Evolutionary conservation across 2,888 invertebrate species (phyloP), one percentile per base, ranked within the genome.

Genomic region (Lochmaea crataegi): DNA sequence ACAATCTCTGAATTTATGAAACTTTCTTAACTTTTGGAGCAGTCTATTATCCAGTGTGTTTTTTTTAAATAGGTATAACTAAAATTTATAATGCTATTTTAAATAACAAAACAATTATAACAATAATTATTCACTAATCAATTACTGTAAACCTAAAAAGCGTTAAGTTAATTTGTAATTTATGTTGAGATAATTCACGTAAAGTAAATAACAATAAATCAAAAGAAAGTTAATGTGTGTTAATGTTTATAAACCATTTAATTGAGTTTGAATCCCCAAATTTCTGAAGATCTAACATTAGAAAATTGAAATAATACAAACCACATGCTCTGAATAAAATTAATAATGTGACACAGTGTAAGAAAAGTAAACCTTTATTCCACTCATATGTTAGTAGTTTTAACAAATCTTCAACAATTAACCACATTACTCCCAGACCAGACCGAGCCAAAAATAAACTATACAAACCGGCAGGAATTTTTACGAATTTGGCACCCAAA

Each of bases 331-430:
- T 9, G 18, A 53, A 16, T 53, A 53, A 14, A 66, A 45, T 45
- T 9, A 63, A 41, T 41, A 16, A 41, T 16, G 42, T 48, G 48
- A 48, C 42, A n/a, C n/a, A 63, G 16, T n/a, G 12, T 45, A 48
- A 65, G 51, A 16, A 51, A 51, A 65, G n/a, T 67, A 58, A 67
- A 58, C 58, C 42, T 67, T 48, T 53, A 69, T 69, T 63, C 16
- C 53, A 51, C 63, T 63, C 67, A 56, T 69, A 12, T 61, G 63
- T 69, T 69, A 53, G 61, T 60, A 63, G 53, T 64, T n/a, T n/a
- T 70, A 70, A 57, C 57, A 64, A 63, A 69, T 63, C 63, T 69
- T 69, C 51, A 69, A 69, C 63, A 69, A 69, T 69, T 67, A 58
- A 16, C 42, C 45, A 67, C 22, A 58, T n/a, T 32, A 32, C 26